Evolutionary conservation across 2,888 invertebrate species (phyloP), one percentile per base, ranked within the genome.

Genomic region (Lasioglossum vierecki): DNA sequence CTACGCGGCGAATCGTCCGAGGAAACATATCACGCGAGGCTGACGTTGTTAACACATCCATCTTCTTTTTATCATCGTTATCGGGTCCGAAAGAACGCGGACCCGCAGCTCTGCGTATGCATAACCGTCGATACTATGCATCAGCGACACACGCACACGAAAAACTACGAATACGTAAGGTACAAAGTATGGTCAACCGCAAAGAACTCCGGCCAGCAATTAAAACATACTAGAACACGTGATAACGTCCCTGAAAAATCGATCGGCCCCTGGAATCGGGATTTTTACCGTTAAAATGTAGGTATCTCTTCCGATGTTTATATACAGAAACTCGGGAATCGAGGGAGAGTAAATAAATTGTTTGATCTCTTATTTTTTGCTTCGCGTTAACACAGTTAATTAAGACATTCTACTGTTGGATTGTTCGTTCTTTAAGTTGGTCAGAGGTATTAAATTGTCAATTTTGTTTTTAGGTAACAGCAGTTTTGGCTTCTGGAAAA

Each of bases 61-160:
- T 66, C 35, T 66, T 66, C 66, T 66, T 66, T 66, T 66, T 66
- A 66, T 66, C 66, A 66, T 66, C 66, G 66, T 66, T 66, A 66
- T 66, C 66, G 35, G 66, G 66, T 35, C 6, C 35, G 30, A 66
- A 35, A 66, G 66, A 35, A 66, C 18, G 35, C 63, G 60, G 60
- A 35, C 63, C 63, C 26, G 60, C 13, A 4, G 13, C 26, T 26
- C 53, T 53, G 22, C 22, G 60, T 30, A 63, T 30, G 66, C 66
- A 35, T 18, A 66, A 35, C 35, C 35, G 9, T 66, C 66, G 66
- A 35, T 66, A 22, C 66, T 53, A 9, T 53, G 66, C 30, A 6
- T 1, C 66, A 18, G 35, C 35, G 9, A 30, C 66, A 18, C 60
- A 26, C 2, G 4, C 30, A 9, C 53, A 22, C 53, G 53, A 35